Percentiles rank a stretch among this genome's conserved stretches.
These are phyloP conservation scores for Conger conger DNA, from an alignment of 2,113 vertebrate species.

Conservation along the genomic window DNA sequence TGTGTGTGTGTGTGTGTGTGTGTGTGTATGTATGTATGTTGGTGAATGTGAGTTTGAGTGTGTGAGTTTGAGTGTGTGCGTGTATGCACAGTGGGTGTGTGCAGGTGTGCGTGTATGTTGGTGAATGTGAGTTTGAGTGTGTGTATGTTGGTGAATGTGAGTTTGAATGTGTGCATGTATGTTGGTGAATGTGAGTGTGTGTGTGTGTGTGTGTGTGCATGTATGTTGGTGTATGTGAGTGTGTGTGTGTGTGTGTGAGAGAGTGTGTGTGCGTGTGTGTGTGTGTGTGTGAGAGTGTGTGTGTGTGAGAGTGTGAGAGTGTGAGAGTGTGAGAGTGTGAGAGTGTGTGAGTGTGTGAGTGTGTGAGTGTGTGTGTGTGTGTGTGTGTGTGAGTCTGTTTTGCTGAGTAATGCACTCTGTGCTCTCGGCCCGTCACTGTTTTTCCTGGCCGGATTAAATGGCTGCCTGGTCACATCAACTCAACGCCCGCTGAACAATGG, in stretches of 20 bases:
- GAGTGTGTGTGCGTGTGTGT: neutral
- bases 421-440: conserved; percentile 41
- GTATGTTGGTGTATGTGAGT: too few species aligned
- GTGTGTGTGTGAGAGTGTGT: neutral
- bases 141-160: too few species aligned
- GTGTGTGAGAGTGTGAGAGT: conserved; percentile 26
- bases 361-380: too few species aligned
- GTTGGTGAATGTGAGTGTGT: neutral
- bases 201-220: too few species aligned
- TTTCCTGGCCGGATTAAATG: conserved; percentile 68
- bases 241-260: neutral
- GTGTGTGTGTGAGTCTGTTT: neutral
- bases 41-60: neutral
- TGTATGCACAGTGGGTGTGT: conserved; percentile 1
- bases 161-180: too few species aligned
- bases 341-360: neutral
- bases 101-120: neutral
- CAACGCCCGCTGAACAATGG: conserved; percentile 59
- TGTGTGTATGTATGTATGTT: too few species aligned
- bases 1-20: neutral
- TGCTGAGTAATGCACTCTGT: conserved; percentile 27
- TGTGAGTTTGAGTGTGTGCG: too few species aligned
- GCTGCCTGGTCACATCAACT: conserved; percentile 71
- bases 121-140: neutral
- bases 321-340: neutral